Conservation (phyloP, 1,140 invertebrate species). For the Drosophila quadrilineata region DNA sequence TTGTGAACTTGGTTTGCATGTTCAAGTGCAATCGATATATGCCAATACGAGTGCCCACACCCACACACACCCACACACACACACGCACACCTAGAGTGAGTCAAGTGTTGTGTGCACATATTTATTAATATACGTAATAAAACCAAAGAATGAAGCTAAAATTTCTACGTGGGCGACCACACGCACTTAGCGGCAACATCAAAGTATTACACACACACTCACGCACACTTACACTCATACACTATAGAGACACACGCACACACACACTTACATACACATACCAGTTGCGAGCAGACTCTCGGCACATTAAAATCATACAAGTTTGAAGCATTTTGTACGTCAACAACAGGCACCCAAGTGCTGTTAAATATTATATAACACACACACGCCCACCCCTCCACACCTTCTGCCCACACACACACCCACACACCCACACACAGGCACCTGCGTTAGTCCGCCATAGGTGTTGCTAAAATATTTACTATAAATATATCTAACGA, state of each 20-base stretch:
- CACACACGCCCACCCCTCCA: neutral
- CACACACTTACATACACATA: neutral
- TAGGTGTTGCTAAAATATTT: too few relatives aligned
- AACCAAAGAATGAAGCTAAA: slow-evolving; percentile 11
- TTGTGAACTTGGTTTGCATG: slow-evolving; percentile 48
- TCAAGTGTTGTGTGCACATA: neutral
- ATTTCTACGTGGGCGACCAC: slow-evolving; percentile 12
- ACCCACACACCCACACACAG: neutral
- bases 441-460: neutral
- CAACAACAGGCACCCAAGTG: neutral
- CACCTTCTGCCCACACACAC: neutral
- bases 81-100: too few relatives aligned
- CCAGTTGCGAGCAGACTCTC: neutral
- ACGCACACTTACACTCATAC: neutral
- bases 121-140: slow-evolving; percentile 22
- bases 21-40: slow-evolving; percentile 53
- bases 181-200: slow-evolving; percentile 17
- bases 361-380: neutral
- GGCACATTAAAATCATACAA: neutral
- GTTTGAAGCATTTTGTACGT: neutral
- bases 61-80: neutral
- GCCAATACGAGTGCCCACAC: slow-evolving; percentile 45
- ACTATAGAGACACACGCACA: neutral
- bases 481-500: too few relatives aligned
- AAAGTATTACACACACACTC: neutral